Conservation (phyloP, 92 coral and sea anemone species). For the Actinernus sp. region DNA sequence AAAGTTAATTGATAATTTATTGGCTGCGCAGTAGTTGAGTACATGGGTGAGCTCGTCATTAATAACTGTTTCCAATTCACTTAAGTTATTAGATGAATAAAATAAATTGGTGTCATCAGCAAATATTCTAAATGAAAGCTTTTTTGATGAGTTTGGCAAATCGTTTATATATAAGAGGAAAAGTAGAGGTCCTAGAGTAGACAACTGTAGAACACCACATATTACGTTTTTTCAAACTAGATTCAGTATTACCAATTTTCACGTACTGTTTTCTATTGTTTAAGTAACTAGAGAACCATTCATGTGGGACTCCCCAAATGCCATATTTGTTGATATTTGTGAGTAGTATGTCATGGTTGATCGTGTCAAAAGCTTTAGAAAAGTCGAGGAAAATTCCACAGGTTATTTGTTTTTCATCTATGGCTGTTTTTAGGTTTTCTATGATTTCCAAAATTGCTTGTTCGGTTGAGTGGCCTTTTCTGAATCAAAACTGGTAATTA, state of each 20-base stretch:
- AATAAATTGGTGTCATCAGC: constrained; percentile 50
- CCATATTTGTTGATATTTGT: constrained; percentile 39
- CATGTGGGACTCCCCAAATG: constrained; percentile 26
- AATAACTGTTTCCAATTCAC: constrained; percentile 6
- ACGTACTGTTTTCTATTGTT: constrained; percentile 36
- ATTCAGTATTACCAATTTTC: constrained; percentile 28
- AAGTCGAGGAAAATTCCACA: constrained; percentile 53
- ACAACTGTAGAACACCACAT: constrained; percentile 57
- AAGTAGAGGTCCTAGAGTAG: too few relatives aligned
- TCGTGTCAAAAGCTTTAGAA: constrained; percentile 69
- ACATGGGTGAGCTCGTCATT: constrained; percentile 17
- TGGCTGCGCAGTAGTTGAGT: constrained; percentile 11
- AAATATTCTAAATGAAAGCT: constrained; percentile 21
- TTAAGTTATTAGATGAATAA: constrained; percentile 8
- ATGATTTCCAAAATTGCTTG: too few relatives aligned
- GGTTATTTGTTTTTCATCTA: constrained; percentile 28
- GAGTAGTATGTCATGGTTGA: constrained; percentile 44
- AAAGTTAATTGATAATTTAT: constrained; percentile 19
- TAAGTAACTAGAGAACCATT: constrained; percentile 50
- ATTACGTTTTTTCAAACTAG: constrained; percentile 9
- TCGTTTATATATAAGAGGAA: constrained; percentile 37
- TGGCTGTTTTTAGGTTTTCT: constrained; percentile 49
- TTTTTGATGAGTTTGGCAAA: constrained; percentile 16
- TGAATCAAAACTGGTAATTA: constrained; percentile 58
- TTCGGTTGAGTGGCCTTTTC: constrained; percentile 56